Evolutionary conservation across 2,113 vertebrate genomes (phyloP), one percentile per base, ranked within the genome.

Genomic region (Callionymus lyra): DNA sequence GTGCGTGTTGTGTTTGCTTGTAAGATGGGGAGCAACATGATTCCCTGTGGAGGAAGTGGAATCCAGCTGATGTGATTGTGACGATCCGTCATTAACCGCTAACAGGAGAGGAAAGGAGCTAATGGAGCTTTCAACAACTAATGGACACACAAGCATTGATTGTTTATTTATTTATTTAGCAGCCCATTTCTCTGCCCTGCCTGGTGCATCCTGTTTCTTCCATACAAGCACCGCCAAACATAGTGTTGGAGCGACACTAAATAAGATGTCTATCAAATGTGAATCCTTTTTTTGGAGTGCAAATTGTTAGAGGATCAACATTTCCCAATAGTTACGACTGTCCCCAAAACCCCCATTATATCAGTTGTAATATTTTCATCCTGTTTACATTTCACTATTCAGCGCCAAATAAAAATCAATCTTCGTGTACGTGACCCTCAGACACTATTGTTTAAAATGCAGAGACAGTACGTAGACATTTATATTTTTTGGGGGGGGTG

Each of bases 161-260:
- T 79, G 79, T 82, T 82, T 81, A 85, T 84, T 84, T 80, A 82
- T 84, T 84, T 80, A 82, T 80, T 74, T 79, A 70, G 77, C 65
- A 65, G 47, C 38, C 68, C 58, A 68, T 67, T 72, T 74, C 56
- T 76, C 74, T 72, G 73, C 64, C 67, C 64, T 55, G 64, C 59
- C 39, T 50, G 67, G 41, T 68, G 59, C 69, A 48, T 52, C 15
- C 50, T 55, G 37, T 56, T 53, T 50, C 47, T 62, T 65, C 59
- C 54, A 45, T 53, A 54, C 35, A 55, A 39, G 21, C 21, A 27
- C 21, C 8, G 21, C 21, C 21, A 4, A 27, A 4, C 21, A 27
- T 8, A 27, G 21, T 27, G 21, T 27, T n/a, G n/a, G n/a, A n/a
- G n/a, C n/a, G n/a, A n/a, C n/a, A n/a, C n/a, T n/a, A n/a, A n/a